These are phyloP conservation scores for Rhagologus leucostigma DNA, from an alignment of 2,113 vertebrate genomes.

Conservation along the genomic window DNA sequence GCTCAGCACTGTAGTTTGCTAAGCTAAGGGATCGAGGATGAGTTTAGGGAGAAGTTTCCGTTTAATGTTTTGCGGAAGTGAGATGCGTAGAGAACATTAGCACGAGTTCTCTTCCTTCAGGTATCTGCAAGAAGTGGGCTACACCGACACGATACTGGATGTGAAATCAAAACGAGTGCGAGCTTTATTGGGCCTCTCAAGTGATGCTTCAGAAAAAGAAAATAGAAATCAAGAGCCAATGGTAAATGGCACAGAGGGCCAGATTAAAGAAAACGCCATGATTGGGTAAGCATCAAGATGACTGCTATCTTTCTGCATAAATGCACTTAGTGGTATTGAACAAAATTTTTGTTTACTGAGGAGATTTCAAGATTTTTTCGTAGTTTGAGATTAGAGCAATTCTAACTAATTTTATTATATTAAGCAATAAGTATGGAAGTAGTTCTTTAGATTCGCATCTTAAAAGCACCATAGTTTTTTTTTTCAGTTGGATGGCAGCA, in stretches of 20 bases:
- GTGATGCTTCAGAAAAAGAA: conserved; percentile 82
- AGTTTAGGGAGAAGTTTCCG: conserved; percentile 11
- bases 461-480: not conserved
- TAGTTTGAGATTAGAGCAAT: not conserved
- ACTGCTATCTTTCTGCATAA: not conserved
- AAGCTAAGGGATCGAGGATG: not conserved
- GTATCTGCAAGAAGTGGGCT: conserved; percentile 95
- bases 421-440: not conserved
- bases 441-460: not conserved
- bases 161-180: conserved; percentile 92
- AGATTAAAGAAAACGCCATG: conserved; percentile 83
- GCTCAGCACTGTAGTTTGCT: conserved; percentile 36
- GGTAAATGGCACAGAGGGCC: conserved; percentile 89
- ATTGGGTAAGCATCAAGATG: conserved; percentile 78
- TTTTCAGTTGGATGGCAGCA: not conserved
- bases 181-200: conserved; percentile 87
- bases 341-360: not conserved
- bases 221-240: conserved; percentile 83
- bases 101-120: conserved; percentile 69
- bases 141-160: conserved; percentile 93
- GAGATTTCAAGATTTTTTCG: not conserved
- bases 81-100: not conserved
- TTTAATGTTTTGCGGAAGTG: not conserved
- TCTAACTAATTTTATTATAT: not conserved
- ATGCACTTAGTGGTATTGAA: not conserved